Conservation (phyloP, 2,113 vertebrate species). For the Campylomormyrus tamandua region DNA sequence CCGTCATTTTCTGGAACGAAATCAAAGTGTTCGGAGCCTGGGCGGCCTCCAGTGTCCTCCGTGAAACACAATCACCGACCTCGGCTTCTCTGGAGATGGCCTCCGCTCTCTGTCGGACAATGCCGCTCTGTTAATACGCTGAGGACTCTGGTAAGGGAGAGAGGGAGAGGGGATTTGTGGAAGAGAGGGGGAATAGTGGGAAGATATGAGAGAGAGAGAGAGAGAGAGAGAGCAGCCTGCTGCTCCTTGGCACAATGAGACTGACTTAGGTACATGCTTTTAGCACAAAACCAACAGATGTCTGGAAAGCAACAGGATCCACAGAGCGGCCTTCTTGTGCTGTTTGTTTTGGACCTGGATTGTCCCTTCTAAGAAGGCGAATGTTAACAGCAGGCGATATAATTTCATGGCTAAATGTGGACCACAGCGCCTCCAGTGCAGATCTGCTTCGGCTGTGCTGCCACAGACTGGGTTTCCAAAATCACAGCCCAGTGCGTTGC, state of each 20-base stretch:
- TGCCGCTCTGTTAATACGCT: constrained; percentile 20
- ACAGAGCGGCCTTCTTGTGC: not conserved
- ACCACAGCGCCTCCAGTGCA: not conserved
- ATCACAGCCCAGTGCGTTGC: too few species aligned
- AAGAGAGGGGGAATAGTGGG: not conserved
- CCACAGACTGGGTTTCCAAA: not conserved
- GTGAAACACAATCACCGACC: constrained; percentile 22
- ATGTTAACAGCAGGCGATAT: not conserved
- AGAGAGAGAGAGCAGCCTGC: not conserved
- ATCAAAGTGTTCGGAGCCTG: constrained; percentile 15
- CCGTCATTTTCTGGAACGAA: constrained; percentile 16
- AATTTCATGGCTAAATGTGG: not conserved
- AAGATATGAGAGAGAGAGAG: not conserved
- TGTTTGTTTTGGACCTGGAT: not conserved
- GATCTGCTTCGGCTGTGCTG: not conserved
- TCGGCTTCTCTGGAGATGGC: constrained; percentile 9
- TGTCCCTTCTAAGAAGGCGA: not conserved
- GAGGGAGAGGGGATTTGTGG: not conserved
- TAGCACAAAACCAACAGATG: not conserved
- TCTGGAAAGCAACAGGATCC: not conserved
- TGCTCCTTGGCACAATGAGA: not conserved
- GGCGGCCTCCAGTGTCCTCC: constrained; percentile 11
- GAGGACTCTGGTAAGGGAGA: not conserved
- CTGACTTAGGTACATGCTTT: not conserved
- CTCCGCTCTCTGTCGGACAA: constrained; percentile 17